Conservation (phyloP, 2,797 vertebrate species). For the Typhlichthys subterraneus region DNA sequence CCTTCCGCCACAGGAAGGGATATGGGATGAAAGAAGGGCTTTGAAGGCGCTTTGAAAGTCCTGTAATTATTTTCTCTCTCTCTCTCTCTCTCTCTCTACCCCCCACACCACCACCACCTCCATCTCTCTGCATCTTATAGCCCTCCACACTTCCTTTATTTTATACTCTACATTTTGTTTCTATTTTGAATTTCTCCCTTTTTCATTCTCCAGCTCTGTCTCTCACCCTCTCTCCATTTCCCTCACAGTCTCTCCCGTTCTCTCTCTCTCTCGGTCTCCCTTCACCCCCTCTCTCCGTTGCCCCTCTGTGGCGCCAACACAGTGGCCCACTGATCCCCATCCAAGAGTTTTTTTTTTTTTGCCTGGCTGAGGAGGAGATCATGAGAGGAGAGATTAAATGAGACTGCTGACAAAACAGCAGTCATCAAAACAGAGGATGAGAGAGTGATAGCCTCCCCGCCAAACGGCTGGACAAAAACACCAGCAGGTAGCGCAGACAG, state of each 20-base stretch:
- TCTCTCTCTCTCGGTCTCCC: slow-evolving; percentile 4
- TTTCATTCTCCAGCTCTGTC: slow-evolving; percentile 12
- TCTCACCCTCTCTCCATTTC: background rate
- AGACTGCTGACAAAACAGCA: slow-evolving; percentile 36
- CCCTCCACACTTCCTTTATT: background rate
- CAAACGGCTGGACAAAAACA: slow-evolving; percentile 50
- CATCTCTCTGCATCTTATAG: slow-evolving; percentile 8
- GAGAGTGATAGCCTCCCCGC: slow-evolving; percentile 46
- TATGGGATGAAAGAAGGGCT: slow-evolving; percentile 69
- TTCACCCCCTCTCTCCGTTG: background rate
- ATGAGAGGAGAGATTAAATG: slow-evolving; percentile 46
- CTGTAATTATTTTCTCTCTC: slow-evolving; percentile 70
- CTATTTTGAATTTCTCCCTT: slow-evolving; percentile 14
- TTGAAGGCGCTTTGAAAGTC: slow-evolving; percentile 67
- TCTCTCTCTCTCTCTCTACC: slow-evolving; percentile 3
- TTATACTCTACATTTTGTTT: slow-evolving; percentile 1
- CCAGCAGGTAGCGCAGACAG: background rate
- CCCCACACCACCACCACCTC: slow-evolving; percentile 3
- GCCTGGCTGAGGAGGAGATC: slow-evolving; percentile 44
- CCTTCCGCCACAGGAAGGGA: slow-evolving; percentile 61
- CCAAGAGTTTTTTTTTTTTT: slow-evolving; percentile 63
- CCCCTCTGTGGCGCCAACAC: slow-evolving; percentile 9
- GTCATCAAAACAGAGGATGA: slow-evolving; percentile 13
- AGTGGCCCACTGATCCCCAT: slow-evolving; percentile 56
- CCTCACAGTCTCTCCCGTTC: slow-evolving; percentile 7